Evolutionary conservation across 2,797 vertebrate species (phyloP).

Genomic region (Falco cherrug): DNA sequence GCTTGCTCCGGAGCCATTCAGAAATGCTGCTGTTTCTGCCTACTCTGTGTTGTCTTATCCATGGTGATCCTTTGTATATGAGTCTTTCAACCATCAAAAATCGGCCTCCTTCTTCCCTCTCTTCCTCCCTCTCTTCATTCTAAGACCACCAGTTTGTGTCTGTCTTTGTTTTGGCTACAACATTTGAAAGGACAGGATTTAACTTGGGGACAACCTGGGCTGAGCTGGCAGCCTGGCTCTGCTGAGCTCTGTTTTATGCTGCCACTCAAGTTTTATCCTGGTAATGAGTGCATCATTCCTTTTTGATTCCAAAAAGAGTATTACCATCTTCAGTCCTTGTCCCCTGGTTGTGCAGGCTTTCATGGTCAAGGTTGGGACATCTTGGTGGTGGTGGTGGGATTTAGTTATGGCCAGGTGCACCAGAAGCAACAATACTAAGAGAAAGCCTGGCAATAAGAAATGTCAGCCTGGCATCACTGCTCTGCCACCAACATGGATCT

Average conservation of each 20-base stretch:
- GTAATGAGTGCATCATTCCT: neutral
- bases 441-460: neutral
- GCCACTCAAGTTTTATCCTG: neutral
- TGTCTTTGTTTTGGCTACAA: neutral
- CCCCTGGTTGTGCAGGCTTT: neutral
- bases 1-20: neutral
- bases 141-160: neutral
- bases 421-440: neutral
- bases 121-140: neutral
- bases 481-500: neutral
- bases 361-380: neutral
- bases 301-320: neutral
- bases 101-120: neutral
- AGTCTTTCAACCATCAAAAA: neutral
- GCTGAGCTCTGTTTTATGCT: neutral
- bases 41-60: neutral
- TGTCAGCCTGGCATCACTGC: neutral
- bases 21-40: neutral
- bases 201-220: neutral
- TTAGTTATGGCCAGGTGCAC: neutral
- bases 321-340: neutral
- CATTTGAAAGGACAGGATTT: neutral
- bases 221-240: neutral
- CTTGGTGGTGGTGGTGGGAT: neutral
- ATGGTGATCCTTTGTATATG: neutral